Base-by-base conservation (phyloP, 2,113 vertebrate genomes). In the Datnioides undecimradiatus region DNA sequence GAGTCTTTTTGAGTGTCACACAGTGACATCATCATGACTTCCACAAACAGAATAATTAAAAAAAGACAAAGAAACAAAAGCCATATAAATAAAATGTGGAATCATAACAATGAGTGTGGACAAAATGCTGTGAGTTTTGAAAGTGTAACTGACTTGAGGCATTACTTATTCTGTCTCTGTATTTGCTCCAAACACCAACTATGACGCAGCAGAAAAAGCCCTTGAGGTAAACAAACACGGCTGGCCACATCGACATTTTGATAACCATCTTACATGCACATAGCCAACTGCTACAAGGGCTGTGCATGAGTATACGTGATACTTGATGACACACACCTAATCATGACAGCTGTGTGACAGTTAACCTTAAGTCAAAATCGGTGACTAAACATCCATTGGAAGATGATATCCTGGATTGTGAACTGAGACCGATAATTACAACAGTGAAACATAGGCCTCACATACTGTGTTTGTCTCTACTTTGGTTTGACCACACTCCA, bases 241-340 rank as follows among this genome's bases (percentile, higher is more conserved):
- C 7, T 36, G 60, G 73, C 90, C 82, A 82, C 86, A 82, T 80
- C 73, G 63, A 9, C 6, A 19, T 52, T 52, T 16, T 66, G 82
- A 74, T 55, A 59, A 38, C 48, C 31, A 12, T 55, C 76, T 66
- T 43, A 52, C 76, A 33, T 71, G 38, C 55, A 65, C 76, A 73
- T 4, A 79, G 68, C 69, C n/a, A 23, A n/a, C 66, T 66, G 0
- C 75, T 62, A 12, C 66, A 23, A 36, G 13, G 46, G 36, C 46
- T 23, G 34, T 29, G 46, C 16, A 10, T n/a, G 19, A 74, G 34
- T 11, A 31, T 11, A 46, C 68, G 34, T 25, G 34, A 76, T 54
- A 21, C 23, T 59, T 23, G 4, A 46, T 90, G 90, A 86, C 72
- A 40, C 86, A 88, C 16, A 1, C 52, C 90, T 85, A 92, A 70